Evolutionary conservation across 2,797 vertebrate species (phyloP).

Genomic region (Manis crassicaudata): DNA sequence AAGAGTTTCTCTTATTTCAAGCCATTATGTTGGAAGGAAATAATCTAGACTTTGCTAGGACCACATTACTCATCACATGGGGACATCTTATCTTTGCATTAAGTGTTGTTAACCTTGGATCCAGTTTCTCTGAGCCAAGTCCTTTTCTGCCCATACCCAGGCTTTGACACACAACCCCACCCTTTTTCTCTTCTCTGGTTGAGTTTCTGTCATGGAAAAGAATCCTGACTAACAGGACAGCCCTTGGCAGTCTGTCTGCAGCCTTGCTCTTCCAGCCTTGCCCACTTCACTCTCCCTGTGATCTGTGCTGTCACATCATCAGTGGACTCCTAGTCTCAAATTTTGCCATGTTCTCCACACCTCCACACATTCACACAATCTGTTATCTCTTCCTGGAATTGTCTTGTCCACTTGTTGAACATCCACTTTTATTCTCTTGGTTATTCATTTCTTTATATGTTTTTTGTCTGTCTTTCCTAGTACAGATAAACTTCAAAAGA

Average conservation of each 20-base stretch:
- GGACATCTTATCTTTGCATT: background rate
- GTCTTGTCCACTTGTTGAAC: background rate
- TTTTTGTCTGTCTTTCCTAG: background rate
- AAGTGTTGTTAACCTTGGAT: background rate
- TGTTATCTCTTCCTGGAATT: background rate
- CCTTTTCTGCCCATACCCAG: background rate
- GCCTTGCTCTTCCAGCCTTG: background rate
- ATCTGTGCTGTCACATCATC: background rate
- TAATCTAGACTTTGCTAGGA: background rate
- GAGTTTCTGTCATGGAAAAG: background rate
- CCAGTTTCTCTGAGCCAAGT: background rate
- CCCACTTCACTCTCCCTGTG: no score
- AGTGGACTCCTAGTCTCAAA: background rate
- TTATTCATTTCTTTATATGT: background rate
- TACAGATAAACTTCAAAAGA: background rate
- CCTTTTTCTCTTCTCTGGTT: background rate
- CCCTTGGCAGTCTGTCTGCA: background rate
- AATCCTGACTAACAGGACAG: background rate
- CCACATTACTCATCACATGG: background rate
- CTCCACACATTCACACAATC: background rate
- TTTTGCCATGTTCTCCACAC: no score
- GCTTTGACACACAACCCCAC: background rate
- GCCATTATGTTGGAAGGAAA: background rate
- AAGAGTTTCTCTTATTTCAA: background rate
- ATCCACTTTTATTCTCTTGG: background rate